Conservation (phyloP, 2,888 invertebrate genomes). For the Melanostoma scalare region DNA sequence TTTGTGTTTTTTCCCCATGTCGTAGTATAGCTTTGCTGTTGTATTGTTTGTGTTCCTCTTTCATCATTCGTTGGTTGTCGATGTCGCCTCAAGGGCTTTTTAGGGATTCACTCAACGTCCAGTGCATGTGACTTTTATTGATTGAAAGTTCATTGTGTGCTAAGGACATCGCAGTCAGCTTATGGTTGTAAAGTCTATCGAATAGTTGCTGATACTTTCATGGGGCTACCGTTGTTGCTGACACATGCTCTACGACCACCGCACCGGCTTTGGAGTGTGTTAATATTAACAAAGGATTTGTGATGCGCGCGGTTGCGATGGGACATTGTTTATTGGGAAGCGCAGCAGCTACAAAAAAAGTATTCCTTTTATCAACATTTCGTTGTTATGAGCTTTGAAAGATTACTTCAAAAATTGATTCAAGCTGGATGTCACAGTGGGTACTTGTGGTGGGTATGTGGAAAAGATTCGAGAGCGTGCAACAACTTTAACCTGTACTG, state of each 20-base stretch:
- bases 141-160: slow-evolving; percentile 66
- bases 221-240: slow-evolving; percentile 31
- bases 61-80: background rate
- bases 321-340: background rate
- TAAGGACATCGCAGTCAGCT: slow-evolving; percentile 50
- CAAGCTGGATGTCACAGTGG: slow-evolving; percentile 17
- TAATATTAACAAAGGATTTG: slow-evolving; percentile 71
- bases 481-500: too few relatives aligned
- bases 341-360: slow-evolving; percentile 35
- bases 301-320: slow-evolving; percentile 39
- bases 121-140: slow-evolving; percentile 70
- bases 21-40: background rate
- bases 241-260: slow-evolving; percentile 53
- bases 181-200: slow-evolving; percentile 40
- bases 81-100: slow-evolving; percentile 44
- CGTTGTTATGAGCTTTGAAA: slow-evolving; percentile 35
- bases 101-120: slow-evolving; percentile 41
- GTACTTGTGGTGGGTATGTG: slow-evolving; percentile 23
- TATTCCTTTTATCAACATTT: slow-evolving; percentile 61
- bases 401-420: slow-evolving; percentile 65
- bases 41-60: background rate
- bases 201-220: slow-evolving; percentile 53
- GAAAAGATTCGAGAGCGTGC: background rate
- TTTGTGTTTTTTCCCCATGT: slow-evolving; percentile 24
- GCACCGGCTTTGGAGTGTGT: slow-evolving; percentile 54